Base-by-base conservation (phyloP, 2,113 vertebrate species). In the Pluvialis apricaria region DNA sequence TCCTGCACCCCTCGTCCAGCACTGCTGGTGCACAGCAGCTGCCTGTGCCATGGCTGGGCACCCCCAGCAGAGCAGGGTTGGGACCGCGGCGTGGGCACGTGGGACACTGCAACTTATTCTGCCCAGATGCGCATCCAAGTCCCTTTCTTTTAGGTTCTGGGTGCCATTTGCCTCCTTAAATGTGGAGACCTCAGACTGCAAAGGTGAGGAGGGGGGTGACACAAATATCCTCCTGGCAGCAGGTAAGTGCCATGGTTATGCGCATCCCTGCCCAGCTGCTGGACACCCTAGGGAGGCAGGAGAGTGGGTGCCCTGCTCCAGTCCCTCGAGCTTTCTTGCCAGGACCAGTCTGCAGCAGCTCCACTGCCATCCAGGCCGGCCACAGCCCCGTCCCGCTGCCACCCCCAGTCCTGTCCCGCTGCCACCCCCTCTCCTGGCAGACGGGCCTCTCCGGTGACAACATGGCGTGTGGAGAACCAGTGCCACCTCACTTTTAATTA, bases 381-480 rank as follows among this genome's bases (percentile, higher is more conserved):
- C 42, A 5, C 58, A 25, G 11, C 22, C 61, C 29, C 1, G 1
- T 28, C 76, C 69, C 9, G 2, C 15, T 26, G 52, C 52, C 45
- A 26, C 28, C 38, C 29, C 54, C 57, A 24, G 9, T 17, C 69
- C 28, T 1, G 1, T 28, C 77, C 70, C 12, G 2, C 16, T 26
- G 54, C 54, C 45, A 28, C 29, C 38, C 31, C 55, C 36, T 49
- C 1, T 1, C 49, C 78, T 10, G 3, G n/a, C 29, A 22, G 11
- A 31, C 3, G 1, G 15, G 13, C 36, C 52, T 6, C 31, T 29
- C 20, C 1, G 4, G 40, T 61, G 82, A 69, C 76, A 40, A 13
- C 7, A 3, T 4, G 15, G 45, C 14, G 17, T 7, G 10, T 2
- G 1, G 40, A 60, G 18, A 40, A 45, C 4, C 10, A 5, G 38